phyloP scores from a whole-genome alignment of 2,113 vertebrate species.

The Gnathonemus longibarbis region DNA sequence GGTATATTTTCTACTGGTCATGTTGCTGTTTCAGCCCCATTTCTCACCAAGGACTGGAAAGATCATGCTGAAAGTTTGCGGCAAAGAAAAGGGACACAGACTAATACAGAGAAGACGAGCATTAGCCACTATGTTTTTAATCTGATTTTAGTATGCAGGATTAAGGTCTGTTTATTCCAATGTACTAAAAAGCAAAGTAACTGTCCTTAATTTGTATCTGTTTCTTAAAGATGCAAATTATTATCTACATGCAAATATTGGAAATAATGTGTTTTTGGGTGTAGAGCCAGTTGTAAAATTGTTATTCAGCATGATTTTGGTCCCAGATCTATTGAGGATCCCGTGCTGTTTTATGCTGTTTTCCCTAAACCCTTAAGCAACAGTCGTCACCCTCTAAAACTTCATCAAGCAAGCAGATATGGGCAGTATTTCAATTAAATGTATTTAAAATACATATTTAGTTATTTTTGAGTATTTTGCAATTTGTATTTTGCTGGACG shows the following conservation, averaged over 20 bases:
- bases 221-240: neutral
- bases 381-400: neutral
- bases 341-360: neutral
- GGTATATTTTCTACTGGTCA: neutral
- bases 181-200: neutral
- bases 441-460: neutral
- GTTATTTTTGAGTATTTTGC: neutral
- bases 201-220: neutral
- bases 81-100: neutral
- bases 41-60: neutral
- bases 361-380: neutral
- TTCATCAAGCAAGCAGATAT: neutral
- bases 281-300: neutral
- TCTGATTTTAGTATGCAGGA: neutral
- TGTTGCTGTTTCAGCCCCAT: neutral
- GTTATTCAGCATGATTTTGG: neutral
- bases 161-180: neutral
- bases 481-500: neutral
- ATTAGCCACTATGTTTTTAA: neutral
- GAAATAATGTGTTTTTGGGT: neutral
- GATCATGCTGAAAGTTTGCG: neutral
- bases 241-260: neutral
- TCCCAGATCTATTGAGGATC: neutral
- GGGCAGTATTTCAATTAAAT: neutral
- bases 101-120: neutral